Conservation (phyloP, 2,113 vertebrate species). For the Centrocercus urophasianus region DNA sequence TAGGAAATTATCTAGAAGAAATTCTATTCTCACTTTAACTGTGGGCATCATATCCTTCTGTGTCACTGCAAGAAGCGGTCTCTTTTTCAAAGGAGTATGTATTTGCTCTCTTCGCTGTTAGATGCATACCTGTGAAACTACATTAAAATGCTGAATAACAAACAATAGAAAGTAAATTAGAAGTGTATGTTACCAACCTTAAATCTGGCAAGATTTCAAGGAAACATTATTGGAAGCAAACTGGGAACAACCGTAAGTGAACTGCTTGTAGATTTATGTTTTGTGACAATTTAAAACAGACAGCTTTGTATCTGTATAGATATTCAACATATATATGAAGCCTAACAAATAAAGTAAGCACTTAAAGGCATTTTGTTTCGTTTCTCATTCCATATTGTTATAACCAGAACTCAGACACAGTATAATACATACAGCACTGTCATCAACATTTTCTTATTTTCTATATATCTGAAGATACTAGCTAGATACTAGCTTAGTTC, state of each 20-base stretch:
- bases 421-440: not conserved
- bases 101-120: not conserved
- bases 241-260: not conserved
- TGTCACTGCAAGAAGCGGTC: not conserved
- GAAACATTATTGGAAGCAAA: slow-evolving; percentile 26
- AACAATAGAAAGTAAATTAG: not conserved
- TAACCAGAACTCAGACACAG: not conserved
- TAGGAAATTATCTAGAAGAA: not conserved
- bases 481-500: not conserved
- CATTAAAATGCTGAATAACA: slow-evolving; percentile 25
- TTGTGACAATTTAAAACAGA: not conserved
- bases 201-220: slow-evolving; percentile 19
- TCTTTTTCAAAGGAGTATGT: not conserved
- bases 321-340: not conserved
- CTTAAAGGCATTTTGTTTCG: not conserved
- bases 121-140: not conserved
- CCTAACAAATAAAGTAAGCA: slow-evolving; percentile 21
- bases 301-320: not conserved
- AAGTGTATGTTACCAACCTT: not conserved
- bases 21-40: not conserved
- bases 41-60: not conserved
- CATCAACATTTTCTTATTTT: not conserved
- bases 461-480: not conserved
- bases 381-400: not conserved
- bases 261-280: not conserved